Base-by-base conservation (phyloP, 2,797 vertebrate genomes). In the Sebastiscus tertius region DNA sequence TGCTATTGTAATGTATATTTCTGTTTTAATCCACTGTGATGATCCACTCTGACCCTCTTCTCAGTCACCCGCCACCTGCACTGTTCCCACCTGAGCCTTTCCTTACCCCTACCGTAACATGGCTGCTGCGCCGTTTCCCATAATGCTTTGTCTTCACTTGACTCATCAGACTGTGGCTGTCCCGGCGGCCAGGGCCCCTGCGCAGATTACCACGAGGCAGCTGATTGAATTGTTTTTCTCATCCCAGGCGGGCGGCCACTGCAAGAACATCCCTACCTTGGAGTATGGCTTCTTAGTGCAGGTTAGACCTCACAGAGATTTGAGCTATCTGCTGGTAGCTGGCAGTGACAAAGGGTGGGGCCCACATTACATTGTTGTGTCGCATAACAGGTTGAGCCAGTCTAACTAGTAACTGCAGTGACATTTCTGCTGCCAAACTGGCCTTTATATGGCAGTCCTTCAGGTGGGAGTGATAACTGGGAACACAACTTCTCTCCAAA, bases 211-310 rank as follows among this genome's bases (percentile, higher is more conserved):
- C 94, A 96, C 96, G 91, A 95, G 96, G 95, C 96, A 96, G 96
- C 96, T 96, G 96, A 96, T 96, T 96, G 96, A 96, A 96, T 96
- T 96, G 94, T 95, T 96, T 95, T 96, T 95, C 91, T 88, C 80
- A 94, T 93, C 91, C 67, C 96, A 99, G 98, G 98, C 98, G 52
- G 98, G 98, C n/a, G 97, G 98, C 86, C 98, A 99, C 94, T 99
- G 98, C 96, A 99, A 99, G 96, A 99, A 98, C 87, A 96, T 99
- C 90, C 98, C 98, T 79, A 99, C 98, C 16, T 94, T 99, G 97
- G 98, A 99, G 89, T 99, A 99, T 10, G 98, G 98, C 91, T 99
- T 99, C 94, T 97, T 99, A 42, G 98, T 99, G 84, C 98, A 99
- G 97, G 98, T 99, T 95, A 93, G 92, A 82, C 36, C 29, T 71